Evolutionary conservation across 2,113 vertebrate genomes (phyloP), one percentile per base, ranked within the genome.

Genomic region (Bettongia penicillata): DNA sequence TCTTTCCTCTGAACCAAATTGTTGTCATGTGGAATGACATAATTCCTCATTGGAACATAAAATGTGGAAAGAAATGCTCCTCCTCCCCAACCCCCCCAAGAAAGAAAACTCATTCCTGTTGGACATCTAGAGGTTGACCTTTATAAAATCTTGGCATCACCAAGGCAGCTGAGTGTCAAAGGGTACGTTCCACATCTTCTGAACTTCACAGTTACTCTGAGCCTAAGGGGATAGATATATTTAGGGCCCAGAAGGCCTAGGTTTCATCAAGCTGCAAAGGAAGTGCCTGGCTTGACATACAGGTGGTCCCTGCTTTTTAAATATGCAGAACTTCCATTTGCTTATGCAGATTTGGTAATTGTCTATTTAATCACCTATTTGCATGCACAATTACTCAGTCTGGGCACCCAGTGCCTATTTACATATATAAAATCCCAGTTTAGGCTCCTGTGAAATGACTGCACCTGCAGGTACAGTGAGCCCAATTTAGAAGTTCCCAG

Each of bases 311-410:
- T 93, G 94, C 89, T 93, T 97, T 97, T 95, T 96, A 95, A 98
- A 96, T 95, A 96, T 92, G 97, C 92, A 97, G 96, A 97, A 94
- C 97, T 97, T 97, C 93, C 92, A 95, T 97, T 98, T 97, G 94
- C 96, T 97, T 93, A 96, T 97, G 96, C 95, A 97, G 96, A 97
- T 97, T 97, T 96, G 91, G 94, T 97, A 97, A 98, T 98, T 97
- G 94, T 96, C 94, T 97, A 97, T 96, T 97, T 98, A 98, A 98
- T 97, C 97, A 98, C 97, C 97, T 98, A 98, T 98, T 98, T 97
- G 97, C 97, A 98, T 97, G 97, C 97, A 96, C 97, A 96, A 97
- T 98, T 98, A 97, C 97, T 97, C 97, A 97, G 92, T 97, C 95
- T 97, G 96, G 97, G 97, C 94, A 96, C 89, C 91, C 90, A 90